Base-by-base conservation (phyloP, 2,797 vertebrate genomes). In the Chelidonichthys spinosus region DNA sequence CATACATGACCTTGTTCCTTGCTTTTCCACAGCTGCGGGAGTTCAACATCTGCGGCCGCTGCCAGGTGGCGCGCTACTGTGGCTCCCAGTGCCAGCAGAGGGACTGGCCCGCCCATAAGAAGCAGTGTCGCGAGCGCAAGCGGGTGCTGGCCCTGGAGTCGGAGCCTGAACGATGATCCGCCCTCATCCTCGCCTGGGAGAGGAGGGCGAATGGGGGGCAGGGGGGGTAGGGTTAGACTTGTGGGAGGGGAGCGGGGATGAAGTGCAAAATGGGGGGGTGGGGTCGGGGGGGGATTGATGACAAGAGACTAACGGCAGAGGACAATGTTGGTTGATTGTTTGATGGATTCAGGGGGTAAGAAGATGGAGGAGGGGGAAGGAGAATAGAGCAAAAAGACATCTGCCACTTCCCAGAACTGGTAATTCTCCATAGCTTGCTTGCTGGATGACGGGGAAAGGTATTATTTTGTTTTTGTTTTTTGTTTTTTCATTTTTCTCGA, bases 31-130 rank as follows among this genome's bases (percentile, higher is more conserved):
- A 96, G 98, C 88, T 99, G 61, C 95, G 98, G 3, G 98, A 99
- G 85, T 99, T 99, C 90, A 99, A 99, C 94, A 99, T 99, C 89
- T 99, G 98, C 0, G 98, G 98, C 0, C 96, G 98, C 42, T 99
- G 98, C 93, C 98, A 99, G 92, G 97, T 97, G 63, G 98, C 98
- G 0, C 96, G 98, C 61, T 99, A 99, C 95, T 99, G 98, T 0
- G 98, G 98, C 84, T 97, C 98, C 17, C 98, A 99, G 82, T 99
- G 98, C 93, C 98, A 99, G 95, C 98, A 99, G 92, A 96, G 97
- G 84, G 98, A 99, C 95, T 99, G 98, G 98, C 98, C 98, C 0
- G 97, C 97, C 81, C 98, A 99, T 93, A 99, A 99, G 97, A 99
- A 98, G 83, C 98, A 98, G 92, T 99, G 98, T 85, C 97, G 97